A percentile compares a stretch with the other conserved stretches of the same genome.
These are phyloP conservation scores for Tetragnatha montana DNA, from an alignment of 2,888 invertebrate genomes.

Conservation along the genomic window DNA sequence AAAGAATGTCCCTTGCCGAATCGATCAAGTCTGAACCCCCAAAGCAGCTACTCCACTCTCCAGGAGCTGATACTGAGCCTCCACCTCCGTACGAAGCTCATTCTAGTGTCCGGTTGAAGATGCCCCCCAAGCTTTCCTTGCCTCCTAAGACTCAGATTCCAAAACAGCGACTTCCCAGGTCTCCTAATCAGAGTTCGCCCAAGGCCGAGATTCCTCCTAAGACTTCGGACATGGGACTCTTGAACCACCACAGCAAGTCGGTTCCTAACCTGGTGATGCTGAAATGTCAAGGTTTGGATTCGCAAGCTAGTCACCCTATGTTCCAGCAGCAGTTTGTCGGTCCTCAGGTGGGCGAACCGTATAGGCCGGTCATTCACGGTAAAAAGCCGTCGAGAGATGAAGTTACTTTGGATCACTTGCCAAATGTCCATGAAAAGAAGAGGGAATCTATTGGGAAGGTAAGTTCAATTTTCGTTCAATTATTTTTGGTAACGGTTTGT, in stretches of 20 bases:
- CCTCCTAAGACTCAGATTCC: slow-evolving; percentile 26
- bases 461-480: slow-evolving; percentile 1
- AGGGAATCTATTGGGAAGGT: slow-evolving; percentile 46
- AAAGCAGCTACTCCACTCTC: slow-evolving; percentile 18
- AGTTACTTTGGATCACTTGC: slow-evolving; percentile 61
- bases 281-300: slow-evolving; percentile 63
- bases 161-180: slow-evolving; percentile 22
- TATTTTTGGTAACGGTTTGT: too few species aligned
- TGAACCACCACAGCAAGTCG: slow-evolving; percentile 60
- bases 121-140: slow-evolving; percentile 60
- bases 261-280: slow-evolving; percentile 67
- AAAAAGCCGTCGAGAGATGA: slow-evolving; percentile 54
- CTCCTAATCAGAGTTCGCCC: slow-evolving; percentile 14
- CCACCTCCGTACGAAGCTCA: slow-evolving; percentile 61
- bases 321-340: slow-evolving; percentile 27
- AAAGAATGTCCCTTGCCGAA: slow-evolving; percentile 70
- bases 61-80: slow-evolving; percentile 34
- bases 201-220: slow-evolving; percentile 30
- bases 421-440: slow-evolving; percentile 64
- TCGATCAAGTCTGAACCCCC: slow-evolving; percentile 51
- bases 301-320: slow-evolving; percentile 58
- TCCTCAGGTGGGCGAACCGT: background rate
- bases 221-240: slow-evolving; percentile 44
- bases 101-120: slow-evolving; percentile 11
- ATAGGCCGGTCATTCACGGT: slow-evolving; percentile 29